These are phyloP conservation scores for Sander vitreus DNA, from an alignment of 2,113 vertebrate species.

Conservation along the genomic window DNA sequence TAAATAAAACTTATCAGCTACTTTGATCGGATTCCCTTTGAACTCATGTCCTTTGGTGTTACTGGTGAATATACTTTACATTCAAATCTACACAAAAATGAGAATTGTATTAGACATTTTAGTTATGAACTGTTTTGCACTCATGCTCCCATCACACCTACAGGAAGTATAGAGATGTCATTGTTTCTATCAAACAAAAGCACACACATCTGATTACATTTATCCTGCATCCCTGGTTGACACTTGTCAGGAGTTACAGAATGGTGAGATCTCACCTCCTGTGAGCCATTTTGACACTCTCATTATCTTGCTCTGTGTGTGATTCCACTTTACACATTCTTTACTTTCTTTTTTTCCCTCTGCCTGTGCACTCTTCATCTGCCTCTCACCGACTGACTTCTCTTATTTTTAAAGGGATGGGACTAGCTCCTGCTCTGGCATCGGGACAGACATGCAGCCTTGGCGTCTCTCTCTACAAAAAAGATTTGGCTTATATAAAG, in stretches of 20 bases:
- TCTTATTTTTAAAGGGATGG: slow-evolving; percentile 16
- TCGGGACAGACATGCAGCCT: slow-evolving; percentile 12
- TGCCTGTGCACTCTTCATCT: background rate
- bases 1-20: slow-evolving; percentile 49
- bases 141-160: background rate
- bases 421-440: slow-evolving; percentile 32
- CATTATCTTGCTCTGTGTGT: slow-evolving; percentile 40
- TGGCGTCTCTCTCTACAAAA: slow-evolving; percentile 14
- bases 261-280: slow-evolving; percentile 43
- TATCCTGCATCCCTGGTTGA: slow-evolving; percentile 11
- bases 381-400: background rate
- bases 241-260: slow-evolving; percentile 11
- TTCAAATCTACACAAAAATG: slow-evolving; percentile 2
- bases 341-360: background rate
- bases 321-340: slow-evolving; percentile 28
- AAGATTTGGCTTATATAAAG: slow-evolving; percentile 43
- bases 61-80: slow-evolving; percentile 5
- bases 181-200: background rate
- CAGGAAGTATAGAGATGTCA: background rate
- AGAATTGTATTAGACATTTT: background rate
- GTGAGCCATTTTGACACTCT: slow-evolving; percentile 48
- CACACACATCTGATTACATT: background rate
- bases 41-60: slow-evolving; percentile 41
- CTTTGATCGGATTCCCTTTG: slow-evolving; percentile 53
- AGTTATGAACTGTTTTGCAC: background rate